These are phyloP conservation scores for Keiferia lycopersicella DNA, from an alignment of 2,888 invertebrate genomes.

Conservation along the genomic window DNA sequence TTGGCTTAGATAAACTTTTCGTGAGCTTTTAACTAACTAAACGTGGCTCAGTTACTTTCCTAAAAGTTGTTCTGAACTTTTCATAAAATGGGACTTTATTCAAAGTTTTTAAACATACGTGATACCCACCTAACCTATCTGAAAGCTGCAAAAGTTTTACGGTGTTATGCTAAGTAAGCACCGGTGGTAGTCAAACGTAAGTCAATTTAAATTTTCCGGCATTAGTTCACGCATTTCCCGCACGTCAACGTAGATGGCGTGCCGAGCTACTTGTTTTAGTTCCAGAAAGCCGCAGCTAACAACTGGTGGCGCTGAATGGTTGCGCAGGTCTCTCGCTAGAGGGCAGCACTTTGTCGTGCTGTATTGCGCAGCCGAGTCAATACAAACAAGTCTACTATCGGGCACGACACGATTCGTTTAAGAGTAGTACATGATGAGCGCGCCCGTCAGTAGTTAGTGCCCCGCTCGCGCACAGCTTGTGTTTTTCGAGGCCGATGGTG, in stretches of 20 bases:
- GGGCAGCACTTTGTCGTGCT: slow-evolving; percentile 48
- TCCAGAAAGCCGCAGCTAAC: not conserved
- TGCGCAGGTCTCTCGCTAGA: slow-evolving; percentile 29
- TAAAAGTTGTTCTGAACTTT: not conserved
- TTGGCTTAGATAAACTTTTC: not conserved
- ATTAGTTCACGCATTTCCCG: slow-evolving; percentile 19
- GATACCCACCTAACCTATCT: not conserved
- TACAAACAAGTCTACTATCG: slow-evolving; percentile 70
- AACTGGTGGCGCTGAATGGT: not conserved
- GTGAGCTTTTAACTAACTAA: not conserved
- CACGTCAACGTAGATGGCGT: slow-evolving; percentile 29
- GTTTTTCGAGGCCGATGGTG: slow-evolving; percentile 66
- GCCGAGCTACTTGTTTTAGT: not conserved
- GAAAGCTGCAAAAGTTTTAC: not conserved
- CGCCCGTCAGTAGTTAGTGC: slow-evolving; percentile 61
- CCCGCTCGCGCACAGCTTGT: slow-evolving; percentile 68
- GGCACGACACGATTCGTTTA: slow-evolving; percentile 56
- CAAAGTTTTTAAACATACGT: not conserved
- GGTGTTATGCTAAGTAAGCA: not conserved
- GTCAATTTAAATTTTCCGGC: too few species aligned
- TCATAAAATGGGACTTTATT: not conserved
- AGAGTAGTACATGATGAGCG: slow-evolving; percentile 59
- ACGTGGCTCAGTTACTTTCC: not conserved
- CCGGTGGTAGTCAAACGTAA: not conserved
- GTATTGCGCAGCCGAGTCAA: slow-evolving; percentile 69